A percentile compares a stretch with the other conserved stretches of the same genome.
phyloP scores from a whole-genome alignment of 2,113 vertebrate species.

The Herpetotheres cachinnans region DNA sequence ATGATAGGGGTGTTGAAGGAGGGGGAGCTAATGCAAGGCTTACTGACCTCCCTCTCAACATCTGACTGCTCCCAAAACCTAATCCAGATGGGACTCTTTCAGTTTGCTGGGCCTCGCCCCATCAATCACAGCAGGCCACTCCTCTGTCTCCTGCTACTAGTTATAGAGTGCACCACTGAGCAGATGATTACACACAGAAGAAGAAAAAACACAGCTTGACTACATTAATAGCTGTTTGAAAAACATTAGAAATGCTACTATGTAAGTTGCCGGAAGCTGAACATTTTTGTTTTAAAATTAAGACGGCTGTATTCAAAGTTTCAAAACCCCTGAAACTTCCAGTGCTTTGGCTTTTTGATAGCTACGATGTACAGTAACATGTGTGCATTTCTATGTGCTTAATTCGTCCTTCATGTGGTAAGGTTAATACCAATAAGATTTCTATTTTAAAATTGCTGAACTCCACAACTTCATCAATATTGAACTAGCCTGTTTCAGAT shows the following conservation, averaged over 20 bases:
- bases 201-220: slow-evolving; percentile 31
- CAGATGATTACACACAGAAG: slow-evolving; percentile 66
- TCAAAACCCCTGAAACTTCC: not conserved
- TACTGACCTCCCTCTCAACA: slow-evolving; percentile 77
- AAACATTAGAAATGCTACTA: slow-evolving; percentile 64
- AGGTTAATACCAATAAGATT: not conserved
- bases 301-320: slow-evolving; percentile 22
- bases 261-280: slow-evolving; percentile 29
- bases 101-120: slow-evolving; percentile 53
- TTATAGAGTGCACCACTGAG: slow-evolving; percentile 55
- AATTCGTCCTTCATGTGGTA: not conserved
- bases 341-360: not conserved
- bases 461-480: not conserved
- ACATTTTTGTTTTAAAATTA: slow-evolving; percentile 62
- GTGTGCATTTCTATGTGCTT: not conserved
- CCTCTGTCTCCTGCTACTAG: slow-evolving; percentile 65
- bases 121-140: slow-evolving; percentile 76
- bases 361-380: not conserved
- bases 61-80: slow-evolving; percentile 74
- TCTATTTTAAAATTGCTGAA: not conserved
- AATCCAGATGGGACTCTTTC: slow-evolving; percentile 71
- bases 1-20: slow-evolving; percentile 49
- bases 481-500: slow-evolving; percentile 9
- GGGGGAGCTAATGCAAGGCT: slow-evolving; percentile 72
- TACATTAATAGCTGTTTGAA: slow-evolving; percentile 70